Percentiles rank a stretch among this genome's conserved stretches.
Conservation (phyloP, 1,140 invertebrate species). For the Drosophila repletoides region DNA sequence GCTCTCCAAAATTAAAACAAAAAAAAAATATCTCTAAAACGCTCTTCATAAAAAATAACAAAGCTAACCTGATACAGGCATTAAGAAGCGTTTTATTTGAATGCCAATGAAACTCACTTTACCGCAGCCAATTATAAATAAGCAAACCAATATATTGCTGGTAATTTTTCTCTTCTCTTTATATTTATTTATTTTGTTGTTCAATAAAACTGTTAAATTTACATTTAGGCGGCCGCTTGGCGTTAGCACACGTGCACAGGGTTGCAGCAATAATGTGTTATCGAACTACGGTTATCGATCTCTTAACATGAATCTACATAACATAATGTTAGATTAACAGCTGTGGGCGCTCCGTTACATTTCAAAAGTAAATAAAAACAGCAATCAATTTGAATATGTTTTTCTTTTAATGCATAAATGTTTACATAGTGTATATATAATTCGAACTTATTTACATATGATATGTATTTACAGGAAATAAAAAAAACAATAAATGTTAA, state of each 20-base stretch:
- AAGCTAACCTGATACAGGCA: slow-evolving; percentile 46
- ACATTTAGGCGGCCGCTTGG: slow-evolving; percentile 21
- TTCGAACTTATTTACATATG: slow-evolving; percentile 78
- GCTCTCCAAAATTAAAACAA: slow-evolving; percentile 11
- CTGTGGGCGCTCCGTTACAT: background rate
- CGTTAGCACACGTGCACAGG: background rate
- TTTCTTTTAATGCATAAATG: slow-evolving; percentile 55
- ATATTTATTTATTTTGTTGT: slow-evolving; percentile 9
- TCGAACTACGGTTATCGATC: slow-evolving; percentile 1
- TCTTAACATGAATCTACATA: background rate
- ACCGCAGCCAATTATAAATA: no score
- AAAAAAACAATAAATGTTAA: slow-evolving; percentile 71
- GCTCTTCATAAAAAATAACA: slow-evolving; percentile 25
- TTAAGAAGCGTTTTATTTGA: slow-evolving; percentile 11
- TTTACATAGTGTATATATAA: slow-evolving; percentile 51
- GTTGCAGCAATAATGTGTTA: background rate
- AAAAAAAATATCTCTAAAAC: background rate
- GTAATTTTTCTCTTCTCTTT: background rate
- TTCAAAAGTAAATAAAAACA: background rate
- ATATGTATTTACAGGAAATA: slow-evolving; percentile 71
- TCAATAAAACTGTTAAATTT: background rate
- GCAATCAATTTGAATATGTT: slow-evolving; percentile 14
- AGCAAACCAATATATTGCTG: no score
- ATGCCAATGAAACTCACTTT: slow-evolving; percentile 19
- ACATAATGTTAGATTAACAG: background rate